Evolutionary conservation across 92 coral and sea anemone species (phyloP), one percentile per base, ranked within the genome.

Genomic region (Porites divaricata): DNA sequence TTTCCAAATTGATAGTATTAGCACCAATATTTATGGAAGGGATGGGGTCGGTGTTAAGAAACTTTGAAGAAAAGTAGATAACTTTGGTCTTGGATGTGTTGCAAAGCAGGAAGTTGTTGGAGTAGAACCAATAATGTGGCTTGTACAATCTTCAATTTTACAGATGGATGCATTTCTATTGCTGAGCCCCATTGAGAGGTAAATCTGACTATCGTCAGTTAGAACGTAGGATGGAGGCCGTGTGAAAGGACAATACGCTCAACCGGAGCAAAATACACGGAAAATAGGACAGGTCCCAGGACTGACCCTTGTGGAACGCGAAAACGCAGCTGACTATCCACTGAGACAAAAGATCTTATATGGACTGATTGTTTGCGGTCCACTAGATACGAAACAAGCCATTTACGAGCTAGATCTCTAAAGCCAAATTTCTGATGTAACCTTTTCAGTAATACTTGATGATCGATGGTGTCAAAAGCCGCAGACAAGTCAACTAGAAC

Each of bases 401-500:
- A 35, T 35, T 35, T 35, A 35, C 3, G 6, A 35, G 45, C 45
- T 4, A 35, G 45, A 35, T 35, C 45, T 35, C 75, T 25, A 20
- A 74, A 26, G 8, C 85, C 84, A 85, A 15, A 85, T 58, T 85
- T 75, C 51, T n/a, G 26, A 50, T 66, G 12, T 41, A 84, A 78
- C 52, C 85, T 56, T 0, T 65, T 15, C 71, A 76, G 52, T 85
- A 85, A 82, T 17, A 68, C 48, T 23, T 21, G n/a, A 71, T 85
- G 89, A 76, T 76, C 89, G 23, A 75, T 58, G 7, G 77, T 84
- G 71, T 88, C 85, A 59, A 84, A 84, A 1, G 90, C 89, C 24
- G 89, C 41, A 15, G 92, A 88, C 24, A 74, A 74, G 66, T 80
- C 90, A 21, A 86, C 16, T 17, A 81, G 67, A 35, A 80, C 90